Evolutionary conservation across 2,113 vertebrate genomes (phyloP), one percentile per base, ranked within the genome.

Genomic region (Nematolebias whitei): DNA sequence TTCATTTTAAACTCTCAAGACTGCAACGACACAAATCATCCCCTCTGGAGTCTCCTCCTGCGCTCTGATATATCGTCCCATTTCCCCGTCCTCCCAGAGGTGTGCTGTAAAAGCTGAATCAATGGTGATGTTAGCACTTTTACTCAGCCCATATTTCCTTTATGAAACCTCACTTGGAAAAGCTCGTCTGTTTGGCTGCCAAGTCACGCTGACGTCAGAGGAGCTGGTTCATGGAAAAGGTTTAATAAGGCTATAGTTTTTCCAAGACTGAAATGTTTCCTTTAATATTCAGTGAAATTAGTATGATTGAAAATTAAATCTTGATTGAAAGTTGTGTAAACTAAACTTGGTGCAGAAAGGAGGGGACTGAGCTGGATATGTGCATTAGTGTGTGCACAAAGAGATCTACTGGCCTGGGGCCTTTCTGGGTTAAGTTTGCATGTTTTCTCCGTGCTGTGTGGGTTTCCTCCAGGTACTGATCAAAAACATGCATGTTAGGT

Each of bases 61-160:
- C 40, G 9, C 68, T 47, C 63, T 76, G 85, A 87, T 71, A 22
- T 67, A 86, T 76, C 0, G 32, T 77, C 68, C 74, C 12, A 79
- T 87, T 87, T 83, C 71, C 48, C 71, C 58, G 13, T 78, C 77
- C 62, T 68, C 71, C 44, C n/a, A 20, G 18, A 18, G 74, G 38
- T n/a, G 9, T 19, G 76, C 83, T 45, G 49, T 43, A 54, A 63
- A 23, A 32, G 62, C 82, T 85, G 80, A 87, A 75, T 89, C 82
- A 80, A 53, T 76, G 79, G 82, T 80, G 83, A 83, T 79, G 78
- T 47, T 44, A 58, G 71, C 83, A 84, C 61, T 80, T 85, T 85
- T 80, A 80, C 71, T 58, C 68, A 41, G 16, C 60, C 56, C 53
- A 83, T 88, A 78, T 80, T 15, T 88, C 69, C 52, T 10, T 60